Base-by-base conservation (phyloP, 2,113 vertebrate genomes). In the Desmodus rotundus region DNA sequence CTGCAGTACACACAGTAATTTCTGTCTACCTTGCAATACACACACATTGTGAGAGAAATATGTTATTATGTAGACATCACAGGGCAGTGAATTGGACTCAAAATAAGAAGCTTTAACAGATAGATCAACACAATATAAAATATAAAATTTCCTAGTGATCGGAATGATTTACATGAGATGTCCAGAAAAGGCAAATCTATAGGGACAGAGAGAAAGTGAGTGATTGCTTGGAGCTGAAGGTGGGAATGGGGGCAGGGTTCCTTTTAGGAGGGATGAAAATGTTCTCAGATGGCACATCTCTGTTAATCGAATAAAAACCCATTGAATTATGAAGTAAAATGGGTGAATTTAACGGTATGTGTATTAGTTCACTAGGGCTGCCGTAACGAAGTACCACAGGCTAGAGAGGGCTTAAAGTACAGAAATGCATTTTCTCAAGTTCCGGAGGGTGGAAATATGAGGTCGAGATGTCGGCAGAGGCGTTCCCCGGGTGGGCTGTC, bases 201-300 rank as follows among this genome's bases (percentile, higher is more conserved):
- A 14, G 2, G 50, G 11, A 26, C 11, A 52, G 28, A 36, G 43
- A 72, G 50, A 45, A 89, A 70, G 12, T 45, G 2, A 14, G 72
- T 31, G 13, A 43, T 58, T 36, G 7, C 36, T 56, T 19, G 20
- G 67, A 16, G n/a, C 70, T 47, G 33, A 41, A 36, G 58, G 78
- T 45, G 47, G 31, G 80, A 81, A 33, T 2, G 7, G 36, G 26
- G 10, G 43, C 31, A 36, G 56, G 24, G 10, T 52, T 89, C 94
- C 83, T 80, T 88, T 38, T 14, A 58, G 72, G 68, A 52, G 24
- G 10, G 26, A 90, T 58, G 70, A 68, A 94, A 73, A 89, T 83
- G 52, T 36, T 82, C 61, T 90, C 72, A 72, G 33, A 82, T 80
- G 43, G 83, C 6, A 82, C 9, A 86, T 41, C 50, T 77, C 67